Evolutionary conservation across 2,888 invertebrate genomes (phyloP), one percentile per base, ranked within the genome.

Genomic region (Zaprionus bogoriensis): DNA sequence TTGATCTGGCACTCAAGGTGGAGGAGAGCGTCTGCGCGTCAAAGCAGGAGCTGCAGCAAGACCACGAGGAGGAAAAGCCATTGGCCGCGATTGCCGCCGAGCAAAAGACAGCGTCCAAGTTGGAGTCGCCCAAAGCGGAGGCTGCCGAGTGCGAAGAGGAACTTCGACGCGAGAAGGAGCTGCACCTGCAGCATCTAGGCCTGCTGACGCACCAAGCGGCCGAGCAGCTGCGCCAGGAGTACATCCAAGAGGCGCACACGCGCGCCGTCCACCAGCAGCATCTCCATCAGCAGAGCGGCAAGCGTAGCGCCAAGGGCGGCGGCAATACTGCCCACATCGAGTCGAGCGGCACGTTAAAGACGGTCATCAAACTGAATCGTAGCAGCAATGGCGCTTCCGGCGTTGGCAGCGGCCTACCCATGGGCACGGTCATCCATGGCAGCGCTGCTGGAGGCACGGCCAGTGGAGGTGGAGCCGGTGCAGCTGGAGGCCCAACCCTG

Each of bases 311-410:
- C 20, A 87, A 88, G n/a, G 55, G 71, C 38, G 50, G 67, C 42
- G 55, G 73, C 74, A 62, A 73, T 77, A 60, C 87, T 77, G 20
- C 63, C 0, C 86, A 82, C 36, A 59, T 74, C 28, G 93, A 93
- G 77, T 96, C 95, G 84, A 95, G 96, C 2, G 96, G 96, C 32
- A 96, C 96, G 0, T 89, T 96, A 70, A 96, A 96, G 89, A 96
- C 96, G 77, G 95, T 96, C 79, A 96, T 96, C 79, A 95, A 96
- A 91, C 91, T 96, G 70, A 94, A 94, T 88, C 93, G 94, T 30
- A 85, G 77, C 63, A 77, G 70, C 51, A 87, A 78, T 22, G 75
- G 84, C 19, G 83, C 81, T 5, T 52, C 63, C 1, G 55, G 68
- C 23, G 68, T 77, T 4, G 68, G 63, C 25, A 63, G 75, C 9